Conservation (phyloP, 2,888 invertebrate species). For the Lasius fuliginosus region DNA sequence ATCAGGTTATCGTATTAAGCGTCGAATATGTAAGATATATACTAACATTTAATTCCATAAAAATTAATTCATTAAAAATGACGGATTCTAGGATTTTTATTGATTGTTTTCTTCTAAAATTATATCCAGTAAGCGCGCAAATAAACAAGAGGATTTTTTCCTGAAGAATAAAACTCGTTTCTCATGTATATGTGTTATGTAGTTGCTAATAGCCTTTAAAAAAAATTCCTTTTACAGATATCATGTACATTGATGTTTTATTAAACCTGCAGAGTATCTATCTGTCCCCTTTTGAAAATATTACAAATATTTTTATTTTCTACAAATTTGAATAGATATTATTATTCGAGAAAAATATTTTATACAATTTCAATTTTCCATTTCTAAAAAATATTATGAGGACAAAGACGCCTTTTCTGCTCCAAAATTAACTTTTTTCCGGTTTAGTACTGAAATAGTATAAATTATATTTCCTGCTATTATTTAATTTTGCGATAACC, state of each 20-base stretch:
- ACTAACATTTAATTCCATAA: not conserved
- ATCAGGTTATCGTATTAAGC: not conserved
- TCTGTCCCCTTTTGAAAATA: not conserved
- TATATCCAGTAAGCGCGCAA: not conserved
- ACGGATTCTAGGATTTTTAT: not conserved
- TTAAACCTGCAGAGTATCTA: not conserved
- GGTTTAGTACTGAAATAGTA: not conserved
- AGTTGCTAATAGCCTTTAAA: not conserved
- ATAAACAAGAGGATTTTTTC: not conserved
- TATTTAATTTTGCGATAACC: not conserved
- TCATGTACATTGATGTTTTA: not conserved
- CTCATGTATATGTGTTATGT: not conserved
- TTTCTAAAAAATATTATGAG: not conserved
- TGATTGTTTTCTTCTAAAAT: not conserved
- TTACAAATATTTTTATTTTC: not conserved
- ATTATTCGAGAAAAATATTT: conserved; percentile 13
- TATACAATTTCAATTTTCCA: not conserved
- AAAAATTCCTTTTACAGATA: not conserved
- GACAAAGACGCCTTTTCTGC: not conserved
- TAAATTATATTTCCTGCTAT: not conserved
- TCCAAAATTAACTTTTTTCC: not conserved
- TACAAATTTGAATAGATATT: not conserved
- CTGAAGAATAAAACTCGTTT: not conserved
- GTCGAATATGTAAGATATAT: not conserved
- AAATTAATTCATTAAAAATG: not conserved